Evolutionary conservation across 2,113 vertebrate species (phyloP).

Genomic region (Nesogale talazaci): DNA sequence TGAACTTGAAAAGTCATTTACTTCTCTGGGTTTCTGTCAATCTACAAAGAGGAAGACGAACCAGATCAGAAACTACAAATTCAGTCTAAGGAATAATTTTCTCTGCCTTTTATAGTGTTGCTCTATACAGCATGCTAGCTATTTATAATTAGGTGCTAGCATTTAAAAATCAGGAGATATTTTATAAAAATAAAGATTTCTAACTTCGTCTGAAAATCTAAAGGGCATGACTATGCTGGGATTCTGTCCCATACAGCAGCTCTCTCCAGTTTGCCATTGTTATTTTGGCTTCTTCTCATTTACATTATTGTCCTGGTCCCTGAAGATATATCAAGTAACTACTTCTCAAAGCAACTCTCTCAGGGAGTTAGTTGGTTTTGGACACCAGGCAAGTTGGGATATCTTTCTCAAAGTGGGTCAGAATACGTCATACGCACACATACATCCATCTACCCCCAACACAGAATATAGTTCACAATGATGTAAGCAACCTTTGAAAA

Average conservation of each 20-base stretch:
- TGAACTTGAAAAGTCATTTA: slow-evolving; percentile 5
- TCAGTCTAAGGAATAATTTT: slow-evolving; percentile 8
- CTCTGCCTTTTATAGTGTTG: background rate
- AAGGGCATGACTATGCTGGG: background rate
- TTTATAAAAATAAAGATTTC: background rate
- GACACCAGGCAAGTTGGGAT: background rate
- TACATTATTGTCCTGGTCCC: background rate
- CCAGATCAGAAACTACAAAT: slow-evolving; percentile 27
- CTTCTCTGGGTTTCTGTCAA: slow-evolving; percentile 25
- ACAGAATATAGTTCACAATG: background rate
- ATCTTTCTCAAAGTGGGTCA: slow-evolving; percentile 37
- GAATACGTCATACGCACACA: background rate
- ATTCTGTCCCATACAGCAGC: background rate
- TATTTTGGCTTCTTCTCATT: background rate
- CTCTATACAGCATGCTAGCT: background rate
- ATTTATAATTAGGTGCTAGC: slow-evolving; percentile 36
- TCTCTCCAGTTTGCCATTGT: background rate
- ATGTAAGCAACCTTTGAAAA: slow-evolving; percentile 13
- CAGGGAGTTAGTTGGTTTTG: background rate
- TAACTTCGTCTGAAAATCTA: slow-evolving; percentile 26
- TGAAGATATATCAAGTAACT: background rate
- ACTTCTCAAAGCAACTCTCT: background rate
- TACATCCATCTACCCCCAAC: background rate
- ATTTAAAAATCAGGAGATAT: slow-evolving; percentile 42
- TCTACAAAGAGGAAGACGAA: background rate